Evolutionary conservation across 2,113 vertebrate genomes (phyloP).

Genomic region (Plecturocebus donacophilus): DNA sequence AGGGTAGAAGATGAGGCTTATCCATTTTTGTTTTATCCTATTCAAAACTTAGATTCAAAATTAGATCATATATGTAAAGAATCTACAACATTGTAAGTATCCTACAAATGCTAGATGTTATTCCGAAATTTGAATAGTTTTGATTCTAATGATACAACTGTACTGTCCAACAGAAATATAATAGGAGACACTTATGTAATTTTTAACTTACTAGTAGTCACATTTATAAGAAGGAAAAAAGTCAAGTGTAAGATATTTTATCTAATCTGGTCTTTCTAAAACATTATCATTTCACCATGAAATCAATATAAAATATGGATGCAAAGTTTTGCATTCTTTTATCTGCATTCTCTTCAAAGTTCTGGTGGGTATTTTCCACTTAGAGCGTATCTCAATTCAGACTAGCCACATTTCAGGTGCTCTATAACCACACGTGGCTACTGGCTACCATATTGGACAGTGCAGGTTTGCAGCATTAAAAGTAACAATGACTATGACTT

Average conservation of each 20-base stretch:
- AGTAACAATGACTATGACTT: not conserved
- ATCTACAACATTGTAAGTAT: not conserved
- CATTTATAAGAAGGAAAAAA: not conserved
- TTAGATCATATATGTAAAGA: not conserved
- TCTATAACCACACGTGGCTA: not conserved
- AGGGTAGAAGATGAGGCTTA: not conserved
- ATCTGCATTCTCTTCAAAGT: not conserved
- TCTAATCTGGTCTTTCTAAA: not conserved
- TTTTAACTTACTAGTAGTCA: conserved; percentile 34
- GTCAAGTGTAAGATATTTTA: not conserved
- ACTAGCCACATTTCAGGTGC: not conserved
- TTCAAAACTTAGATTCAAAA: conserved; percentile 49
- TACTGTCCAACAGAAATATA: not conserved
- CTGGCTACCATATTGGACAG: not conserved
- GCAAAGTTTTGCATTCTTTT: not conserved
- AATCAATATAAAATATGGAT: not conserved
- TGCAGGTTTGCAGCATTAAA: not conserved
- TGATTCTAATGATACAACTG: not conserved
- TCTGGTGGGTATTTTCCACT: not conserved
- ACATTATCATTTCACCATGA: not conserved
- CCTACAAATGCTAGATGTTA: not conserved
- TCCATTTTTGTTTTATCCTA: not conserved
- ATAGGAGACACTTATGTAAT: not conserved
- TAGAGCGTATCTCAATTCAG: not conserved
- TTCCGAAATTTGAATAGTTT: not conserved